Evolutionary conservation across 2,797 vertebrate genomes (phyloP).

Genomic region (Poeciliopsis gracilis): DNA sequence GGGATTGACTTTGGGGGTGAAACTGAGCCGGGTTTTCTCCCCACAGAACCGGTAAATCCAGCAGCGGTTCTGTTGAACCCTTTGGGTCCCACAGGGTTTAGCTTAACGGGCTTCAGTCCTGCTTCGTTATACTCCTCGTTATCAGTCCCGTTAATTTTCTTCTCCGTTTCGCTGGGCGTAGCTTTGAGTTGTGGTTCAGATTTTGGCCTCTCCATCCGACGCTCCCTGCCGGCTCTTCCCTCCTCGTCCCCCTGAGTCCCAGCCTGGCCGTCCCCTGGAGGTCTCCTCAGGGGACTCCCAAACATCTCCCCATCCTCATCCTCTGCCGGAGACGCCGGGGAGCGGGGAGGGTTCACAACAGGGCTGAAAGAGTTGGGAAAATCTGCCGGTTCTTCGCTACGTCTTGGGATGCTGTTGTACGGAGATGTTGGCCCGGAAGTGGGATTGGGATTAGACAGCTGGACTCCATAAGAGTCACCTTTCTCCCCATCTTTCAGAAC

Average conservation of each 20-base stretch:
- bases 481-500: constrained; percentile 94
- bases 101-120: constrained; percentile 76
- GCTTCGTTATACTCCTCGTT: constrained; percentile 76
- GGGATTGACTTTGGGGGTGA: constrained; percentile 37
- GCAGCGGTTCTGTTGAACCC: constrained; percentile 16
- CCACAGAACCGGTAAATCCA: constrained; percentile 47
- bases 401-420: constrained; percentile 58
- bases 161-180: constrained; percentile 23
- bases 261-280: constrained; percentile 83
- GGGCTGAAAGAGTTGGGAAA: constrained; percentile 48
- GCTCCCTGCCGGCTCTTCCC: constrained; percentile 28
- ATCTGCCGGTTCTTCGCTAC: constrained; percentile 33
- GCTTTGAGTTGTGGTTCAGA: constrained; percentile 46
- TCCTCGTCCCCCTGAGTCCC: constrained; percentile 77
- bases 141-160: constrained; percentile 18
- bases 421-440: constrained; percentile 63
- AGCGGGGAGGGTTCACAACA: constrained; percentile 28
- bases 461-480: constrained; percentile 90
- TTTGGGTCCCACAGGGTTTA: constrained; percentile 46
- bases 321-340: constrained; percentile 79
- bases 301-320: constrained; percentile 70
- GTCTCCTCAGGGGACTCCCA: constrained; percentile 76
- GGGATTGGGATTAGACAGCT: constrained; percentile 83
- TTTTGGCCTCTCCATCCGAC: constrained; percentile 42
- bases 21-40: constrained; percentile 21